Evolutionary conservation across 1,140 invertebrate genomes (phyloP), one percentile per base, ranked within the genome.

Genomic region (Eueides isabella): DNA sequence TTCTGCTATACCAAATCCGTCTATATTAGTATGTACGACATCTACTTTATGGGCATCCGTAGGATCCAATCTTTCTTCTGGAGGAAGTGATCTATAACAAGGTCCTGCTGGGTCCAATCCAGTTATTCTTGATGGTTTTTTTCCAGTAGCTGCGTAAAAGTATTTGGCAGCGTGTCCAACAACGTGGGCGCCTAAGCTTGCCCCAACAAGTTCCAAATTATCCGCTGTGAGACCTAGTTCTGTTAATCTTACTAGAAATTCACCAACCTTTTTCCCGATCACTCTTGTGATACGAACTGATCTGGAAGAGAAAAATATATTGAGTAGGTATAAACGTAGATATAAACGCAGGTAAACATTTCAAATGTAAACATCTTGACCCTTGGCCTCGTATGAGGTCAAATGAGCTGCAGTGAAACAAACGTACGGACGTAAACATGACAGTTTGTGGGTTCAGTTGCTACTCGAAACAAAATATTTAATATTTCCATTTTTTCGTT

Each of bases 1-100:
- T 79, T 95, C 94, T 3, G 94, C 90, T 69, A 96, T 96, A 0
- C 96, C 96, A 80, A 96, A 96, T 29, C 95, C 95, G 6, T 95
- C 95, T 1, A 96, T 95, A 81, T 96, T 97, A 0, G 96, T 96
- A 78, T 97, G 96, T 86, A 96, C 87, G 0, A 96, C 92, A 75
- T 96, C 93, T 0, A 96, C 95, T 67, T 94, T 94, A 7, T 94
- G 88, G 0, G 94, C 95, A 65, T 96, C 95, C 0, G 93, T 91
- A 16, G 88, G 86, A 67, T 94, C 90, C 16, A 96, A 77, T 30
- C 94, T 93, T 41, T 94, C 92, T 1, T 94, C 89, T 0, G 92
- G 83, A 2, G 93, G 83, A 1, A 95, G 80, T 2, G 87, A 83
- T 55, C 87, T 82, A 71, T 95, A 96, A 19, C 95, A 93, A 0